Percentiles rank a stretch among this genome's conserved stretches.
phyloP scores from a whole-genome alignment of 2,888 invertebrate genomes.

The Liposcelis brunnea region DNA sequence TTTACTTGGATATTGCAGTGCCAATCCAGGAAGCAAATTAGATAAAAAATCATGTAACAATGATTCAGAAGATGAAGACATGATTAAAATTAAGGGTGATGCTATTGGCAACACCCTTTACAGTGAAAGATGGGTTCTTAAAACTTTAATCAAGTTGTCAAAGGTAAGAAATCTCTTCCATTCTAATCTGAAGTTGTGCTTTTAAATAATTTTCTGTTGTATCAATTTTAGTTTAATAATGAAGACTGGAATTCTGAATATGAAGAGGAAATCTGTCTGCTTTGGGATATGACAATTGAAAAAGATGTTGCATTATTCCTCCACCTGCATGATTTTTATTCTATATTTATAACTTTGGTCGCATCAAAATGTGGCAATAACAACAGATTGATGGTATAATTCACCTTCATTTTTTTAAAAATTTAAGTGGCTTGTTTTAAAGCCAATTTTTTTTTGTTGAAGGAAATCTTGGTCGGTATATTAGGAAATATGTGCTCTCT shows the following conservation, averaged over 20 bases:
- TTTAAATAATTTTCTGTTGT: constrained; percentile 1
- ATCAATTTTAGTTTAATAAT: constrained; percentile 25
- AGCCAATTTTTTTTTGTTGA: constrained; percentile 17
- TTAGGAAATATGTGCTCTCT: constrained; percentile 68
- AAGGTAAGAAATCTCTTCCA: constrained; percentile 20
- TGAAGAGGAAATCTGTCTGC: constrained; percentile 54
- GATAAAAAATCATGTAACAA: no score
- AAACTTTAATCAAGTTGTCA: constrained; percentile 44
- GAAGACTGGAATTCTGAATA: constrained; percentile 40
- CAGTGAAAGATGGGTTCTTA: constrained; percentile 56
- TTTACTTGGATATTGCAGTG: no score
- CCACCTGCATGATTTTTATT: constrained; percentile 39
- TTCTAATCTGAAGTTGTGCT: constrained; percentile 6
- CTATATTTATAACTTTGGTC: neutral
- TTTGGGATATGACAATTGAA: constrained; percentile 77
- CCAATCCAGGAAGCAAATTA: no score
- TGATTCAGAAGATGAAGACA: constrained; percentile 22
- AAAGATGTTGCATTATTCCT: constrained; percentile 55
- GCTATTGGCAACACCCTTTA: constrained; percentile 65
- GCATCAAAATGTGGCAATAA: no score
- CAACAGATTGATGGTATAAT: no score
- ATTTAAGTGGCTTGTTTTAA: no score
- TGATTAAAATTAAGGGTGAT: constrained; percentile 45
- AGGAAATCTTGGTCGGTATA: constrained; percentile 72
- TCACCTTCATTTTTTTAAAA: neutral